Evolutionary conservation across 2,113 vertebrate genomes (phyloP).

Genomic region (Candoia aspera): DNA sequence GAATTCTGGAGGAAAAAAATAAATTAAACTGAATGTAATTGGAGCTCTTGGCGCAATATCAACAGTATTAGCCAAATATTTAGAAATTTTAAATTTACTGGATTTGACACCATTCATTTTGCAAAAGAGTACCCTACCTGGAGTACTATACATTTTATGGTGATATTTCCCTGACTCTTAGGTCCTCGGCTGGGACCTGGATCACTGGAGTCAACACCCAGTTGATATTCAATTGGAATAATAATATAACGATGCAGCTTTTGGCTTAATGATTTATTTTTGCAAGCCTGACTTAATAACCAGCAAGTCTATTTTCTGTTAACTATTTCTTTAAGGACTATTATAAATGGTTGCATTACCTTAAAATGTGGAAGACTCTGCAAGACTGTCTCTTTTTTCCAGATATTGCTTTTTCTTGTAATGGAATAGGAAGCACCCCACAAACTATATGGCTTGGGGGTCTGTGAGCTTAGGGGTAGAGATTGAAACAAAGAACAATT

Average conservation of each 20-base stretch:
- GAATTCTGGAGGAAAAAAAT: background rate
- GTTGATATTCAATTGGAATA: background rate
- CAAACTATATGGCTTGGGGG: background rate
- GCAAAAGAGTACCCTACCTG: background rate
- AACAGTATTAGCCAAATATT: background rate
- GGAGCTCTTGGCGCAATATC: background rate
- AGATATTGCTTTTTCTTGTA: background rate
- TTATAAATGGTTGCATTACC: background rate
- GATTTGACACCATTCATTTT: background rate
- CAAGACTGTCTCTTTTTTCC: background rate
- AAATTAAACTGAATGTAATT: background rate
- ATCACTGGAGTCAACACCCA: background rate
- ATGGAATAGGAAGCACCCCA: background rate
- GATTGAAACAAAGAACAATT: constrained; percentile 14
- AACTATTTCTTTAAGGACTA: background rate
- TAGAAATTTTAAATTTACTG: background rate
- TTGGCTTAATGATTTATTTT: background rate
- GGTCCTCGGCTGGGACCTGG: background rate
- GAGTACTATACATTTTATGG: background rate
- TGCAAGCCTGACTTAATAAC: background rate
- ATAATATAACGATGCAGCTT: background rate
- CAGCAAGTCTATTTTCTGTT: background rate
- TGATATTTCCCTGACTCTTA: background rate
- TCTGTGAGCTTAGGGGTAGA: background rate
- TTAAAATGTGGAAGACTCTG: background rate